Conservation (phyloP, 2,113 vertebrate genomes). For the Tympanuchus pallidicinctus region DNA sequence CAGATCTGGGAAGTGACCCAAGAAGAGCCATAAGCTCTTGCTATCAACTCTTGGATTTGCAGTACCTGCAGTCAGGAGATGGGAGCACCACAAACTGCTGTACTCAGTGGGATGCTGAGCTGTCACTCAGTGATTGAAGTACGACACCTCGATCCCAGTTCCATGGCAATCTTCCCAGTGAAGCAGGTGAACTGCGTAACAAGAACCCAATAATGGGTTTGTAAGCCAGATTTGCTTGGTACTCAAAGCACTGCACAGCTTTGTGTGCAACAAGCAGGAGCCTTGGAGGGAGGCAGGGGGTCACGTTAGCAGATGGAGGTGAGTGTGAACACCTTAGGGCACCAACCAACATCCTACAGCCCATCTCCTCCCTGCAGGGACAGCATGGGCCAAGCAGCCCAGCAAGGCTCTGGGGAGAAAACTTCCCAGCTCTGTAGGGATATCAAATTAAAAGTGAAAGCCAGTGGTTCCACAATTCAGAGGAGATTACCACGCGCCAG, state of each 20-base stretch:
- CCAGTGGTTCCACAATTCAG: accelerated
- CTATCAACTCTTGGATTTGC: background rate
- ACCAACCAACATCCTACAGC: background rate
- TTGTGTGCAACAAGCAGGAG: accelerated
- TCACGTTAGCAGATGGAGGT: background rate
- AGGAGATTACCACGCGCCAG: background rate
- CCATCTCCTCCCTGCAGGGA: background rate
- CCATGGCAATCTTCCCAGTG: background rate
- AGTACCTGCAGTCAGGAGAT: accelerated
- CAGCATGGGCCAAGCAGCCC: accelerated
- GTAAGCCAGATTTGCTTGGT: background rate
- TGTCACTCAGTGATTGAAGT: background rate
- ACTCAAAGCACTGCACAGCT: background rate
- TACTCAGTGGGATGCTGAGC: background rate
- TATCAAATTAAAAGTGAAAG: background rate
- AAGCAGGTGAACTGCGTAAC: background rate
- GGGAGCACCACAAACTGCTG: background rate
- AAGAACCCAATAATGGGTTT: background rate
- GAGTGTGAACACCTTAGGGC: background rate
- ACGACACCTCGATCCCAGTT: accelerated
- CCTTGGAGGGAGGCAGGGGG: background rate
- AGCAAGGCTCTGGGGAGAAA: background rate
- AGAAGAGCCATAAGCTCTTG: background rate
- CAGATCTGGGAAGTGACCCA: background rate
- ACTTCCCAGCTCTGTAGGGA: accelerated